phyloP scores from a whole-genome alignment of 2,888 invertebrate genomes.

The Ophraella communa region DNA sequence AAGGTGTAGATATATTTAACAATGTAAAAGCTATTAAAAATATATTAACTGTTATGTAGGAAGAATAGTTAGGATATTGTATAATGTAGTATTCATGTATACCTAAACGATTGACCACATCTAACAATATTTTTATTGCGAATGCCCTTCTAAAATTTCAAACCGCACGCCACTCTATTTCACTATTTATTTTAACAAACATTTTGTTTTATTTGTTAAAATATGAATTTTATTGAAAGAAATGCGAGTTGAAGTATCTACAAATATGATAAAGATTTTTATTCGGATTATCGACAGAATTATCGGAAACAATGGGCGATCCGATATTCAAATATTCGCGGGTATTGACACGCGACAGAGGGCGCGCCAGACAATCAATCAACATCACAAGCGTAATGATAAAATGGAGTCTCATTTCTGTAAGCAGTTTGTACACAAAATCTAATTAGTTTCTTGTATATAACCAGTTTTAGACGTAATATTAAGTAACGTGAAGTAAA shows the following conservation, averaged over 20 bases:
- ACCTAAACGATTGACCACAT: neutral
- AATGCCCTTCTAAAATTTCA: neutral
- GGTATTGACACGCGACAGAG: slow-evolving; percentile 26
- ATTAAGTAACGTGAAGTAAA: slow-evolving; percentile 45
- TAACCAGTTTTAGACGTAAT: slow-evolving; percentile 46
- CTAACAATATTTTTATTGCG: neutral
- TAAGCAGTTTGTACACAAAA: slow-evolving; percentile 59
- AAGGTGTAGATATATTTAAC: no score
- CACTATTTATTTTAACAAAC: neutral
- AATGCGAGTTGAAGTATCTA: neutral
- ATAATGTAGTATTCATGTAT: neutral
- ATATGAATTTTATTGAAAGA: neutral
- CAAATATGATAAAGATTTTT: neutral
- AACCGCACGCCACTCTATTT: neutral
- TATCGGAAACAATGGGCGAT: slow-evolving; percentile 13
- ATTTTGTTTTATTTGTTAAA: neutral
- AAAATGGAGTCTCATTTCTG: slow-evolving; percentile 61
- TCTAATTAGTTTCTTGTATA: slow-evolving; percentile 54
- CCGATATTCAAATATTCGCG: slow-evolving; percentile 31
- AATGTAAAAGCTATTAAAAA: no score
- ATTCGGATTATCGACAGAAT: slow-evolving; percentile 3
- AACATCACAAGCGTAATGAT: slow-evolving; percentile 58
- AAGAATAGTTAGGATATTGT: no score
- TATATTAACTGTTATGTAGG: no score
- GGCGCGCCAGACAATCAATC: slow-evolving; percentile 51